These are phyloP conservation scores for Meteorus sp. DNA, from an alignment of 1,140 invertebrate species.

Conservation along the genomic window DNA sequence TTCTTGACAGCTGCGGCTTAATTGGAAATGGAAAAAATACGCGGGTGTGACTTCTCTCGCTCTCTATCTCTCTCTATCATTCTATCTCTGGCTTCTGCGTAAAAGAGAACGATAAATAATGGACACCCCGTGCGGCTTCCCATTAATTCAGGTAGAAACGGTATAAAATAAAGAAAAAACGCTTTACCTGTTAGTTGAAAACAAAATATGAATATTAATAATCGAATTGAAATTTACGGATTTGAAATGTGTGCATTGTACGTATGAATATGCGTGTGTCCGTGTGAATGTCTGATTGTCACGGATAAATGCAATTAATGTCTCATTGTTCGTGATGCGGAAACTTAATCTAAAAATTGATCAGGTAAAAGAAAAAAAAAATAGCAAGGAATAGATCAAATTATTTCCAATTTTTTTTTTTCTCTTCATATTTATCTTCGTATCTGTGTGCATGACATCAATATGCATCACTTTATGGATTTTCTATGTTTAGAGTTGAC, in stretches of 20 bases:
- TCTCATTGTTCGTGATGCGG: background rate
- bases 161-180: conserved; percentile 28
- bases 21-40: conserved; percentile 20
- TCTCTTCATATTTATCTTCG: too few species aligned
- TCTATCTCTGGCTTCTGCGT: conserved; percentile 1
- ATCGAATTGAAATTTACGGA: background rate
- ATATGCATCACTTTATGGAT: too few species aligned
- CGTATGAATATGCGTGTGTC: conserved; percentile 23
- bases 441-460: too few species aligned
- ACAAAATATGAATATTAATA: conserved; percentile 2
- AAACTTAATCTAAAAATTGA: too few species aligned
- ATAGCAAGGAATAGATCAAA: too few species aligned
- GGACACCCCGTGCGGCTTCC: conserved; percentile 20
- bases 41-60: background rate
- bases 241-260: background rate
- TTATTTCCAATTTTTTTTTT: too few species aligned
- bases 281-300: conserved; percentile 13
- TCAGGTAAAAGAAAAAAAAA: too few species aligned
- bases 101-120: conserved; percentile 9
- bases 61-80: background rate
- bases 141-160: conserved; percentile 34
- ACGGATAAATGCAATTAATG: background rate
- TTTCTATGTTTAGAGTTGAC: too few species aligned
- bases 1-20: conserved; percentile 35
- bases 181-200: conserved; percentile 30